Evolutionary conservation across 2,888 invertebrate genomes (phyloP).

Genomic region (Craniophora ligustri): DNA sequence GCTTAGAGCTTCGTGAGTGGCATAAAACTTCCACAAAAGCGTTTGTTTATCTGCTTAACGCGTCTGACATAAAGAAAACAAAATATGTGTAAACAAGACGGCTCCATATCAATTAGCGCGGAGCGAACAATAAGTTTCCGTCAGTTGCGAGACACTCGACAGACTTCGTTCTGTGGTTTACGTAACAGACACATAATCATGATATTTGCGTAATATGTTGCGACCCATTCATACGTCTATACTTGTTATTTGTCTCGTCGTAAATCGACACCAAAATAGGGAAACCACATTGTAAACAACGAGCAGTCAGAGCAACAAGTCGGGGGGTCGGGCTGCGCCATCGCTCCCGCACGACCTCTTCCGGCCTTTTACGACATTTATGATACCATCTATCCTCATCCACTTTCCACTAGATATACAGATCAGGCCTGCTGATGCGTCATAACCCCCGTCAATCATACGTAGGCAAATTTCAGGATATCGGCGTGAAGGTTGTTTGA

Average conservation of each 20-base stretch:
- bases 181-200: conserved; percentile 36
- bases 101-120: conserved; percentile 47
- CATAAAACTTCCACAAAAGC: conserved; percentile 43
- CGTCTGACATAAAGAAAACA: conserved; percentile 45
- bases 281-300: conserved; percentile 73
- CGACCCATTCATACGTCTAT: conserved; percentile 55
- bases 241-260: conserved; percentile 58
- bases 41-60: conserved; percentile 37
- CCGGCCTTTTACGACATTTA: conserved; percentile 69
- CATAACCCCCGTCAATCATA: conserved; percentile 42
- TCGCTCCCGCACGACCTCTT: conserved; percentile 67
- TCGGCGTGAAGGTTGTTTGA: conserved; percentile 24
- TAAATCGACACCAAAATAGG: conserved; percentile 66
- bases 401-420: conserved; percentile 54
- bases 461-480: conserved; percentile 28
- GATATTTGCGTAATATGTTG: conserved; percentile 58
- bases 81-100: conserved; percentile 43
- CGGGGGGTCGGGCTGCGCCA: conserved; percentile 59
- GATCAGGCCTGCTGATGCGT: conserved; percentile 50
- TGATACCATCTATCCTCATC: conserved; percentile 61
- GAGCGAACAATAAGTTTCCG: conserved; percentile 50
- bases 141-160: conserved; percentile 45
- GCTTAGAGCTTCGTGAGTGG: conserved; percentile 39
- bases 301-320: conserved; percentile 78
- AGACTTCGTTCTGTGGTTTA: conserved; percentile 53